Evolutionary conservation across 2,797 vertebrate genomes (phyloP).

Genomic region (Lacerta agilis): DNA sequence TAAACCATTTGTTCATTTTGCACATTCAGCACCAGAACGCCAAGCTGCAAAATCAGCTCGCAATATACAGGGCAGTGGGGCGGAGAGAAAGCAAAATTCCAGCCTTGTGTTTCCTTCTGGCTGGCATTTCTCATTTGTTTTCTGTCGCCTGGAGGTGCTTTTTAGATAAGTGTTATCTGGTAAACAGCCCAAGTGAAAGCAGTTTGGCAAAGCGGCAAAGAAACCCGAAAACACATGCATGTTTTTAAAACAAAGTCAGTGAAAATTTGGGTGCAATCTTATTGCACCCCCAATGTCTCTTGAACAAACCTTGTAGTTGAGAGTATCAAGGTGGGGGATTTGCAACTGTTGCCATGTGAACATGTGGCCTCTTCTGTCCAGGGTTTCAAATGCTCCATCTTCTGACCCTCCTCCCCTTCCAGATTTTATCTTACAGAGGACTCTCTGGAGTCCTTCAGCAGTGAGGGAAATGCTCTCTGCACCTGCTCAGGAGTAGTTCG

Average conservation of each 20-base stretch:
- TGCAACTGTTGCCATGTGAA: too few species aligned
- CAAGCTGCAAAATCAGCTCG: background rate
- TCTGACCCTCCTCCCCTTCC: too few species aligned
- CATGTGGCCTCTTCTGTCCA: too few species aligned
- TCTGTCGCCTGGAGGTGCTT: background rate
- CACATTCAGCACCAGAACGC: background rate
- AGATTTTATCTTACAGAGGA: background rate
- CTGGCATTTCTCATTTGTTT: slow-evolving; percentile 1
- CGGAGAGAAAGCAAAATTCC: too few species aligned
- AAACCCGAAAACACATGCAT: background rate
- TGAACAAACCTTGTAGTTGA: too few species aligned
- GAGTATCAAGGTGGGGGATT: too few species aligned
- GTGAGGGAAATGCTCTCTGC: too few species aligned
- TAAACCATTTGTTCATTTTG: background rate
- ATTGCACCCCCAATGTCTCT: too few species aligned
- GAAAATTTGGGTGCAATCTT: too few species aligned
- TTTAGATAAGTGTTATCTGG: slow-evolving; percentile 26
- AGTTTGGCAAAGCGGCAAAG: background rate
- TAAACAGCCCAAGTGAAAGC: background rate
- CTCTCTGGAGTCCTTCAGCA: too few species aligned
- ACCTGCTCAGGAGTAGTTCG: background rate
- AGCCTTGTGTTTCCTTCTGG: background rate
- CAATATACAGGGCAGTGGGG: background rate
- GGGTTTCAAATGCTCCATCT: too few species aligned
- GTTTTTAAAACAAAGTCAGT: too few species aligned